Percentiles rank a stretch among this genome's conserved stretches.
Evolutionary conservation across 2,888 invertebrate species (phyloP).

Genomic region (Apamea anceps): DNA sequence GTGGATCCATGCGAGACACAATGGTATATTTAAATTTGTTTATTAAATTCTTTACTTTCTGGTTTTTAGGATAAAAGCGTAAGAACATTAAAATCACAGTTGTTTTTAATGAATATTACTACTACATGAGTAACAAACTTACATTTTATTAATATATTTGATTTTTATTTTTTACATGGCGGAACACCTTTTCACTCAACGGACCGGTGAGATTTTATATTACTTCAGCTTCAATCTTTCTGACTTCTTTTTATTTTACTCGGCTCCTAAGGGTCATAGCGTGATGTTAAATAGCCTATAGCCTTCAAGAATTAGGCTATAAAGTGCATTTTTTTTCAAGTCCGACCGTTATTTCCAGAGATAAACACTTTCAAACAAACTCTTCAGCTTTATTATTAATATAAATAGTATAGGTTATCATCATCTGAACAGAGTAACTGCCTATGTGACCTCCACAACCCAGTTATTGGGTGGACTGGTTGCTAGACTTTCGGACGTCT

Average conservation of each 20-base stretch:
- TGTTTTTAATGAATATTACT: neutral
- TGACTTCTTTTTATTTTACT: neutral
- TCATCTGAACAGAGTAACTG: too few species aligned
- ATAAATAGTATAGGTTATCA: too few species aligned
- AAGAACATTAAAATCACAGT: neutral
- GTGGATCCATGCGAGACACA: too few species aligned
- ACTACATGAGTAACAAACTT: too few species aligned
- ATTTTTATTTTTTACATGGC: slow-evolving; percentile 6
- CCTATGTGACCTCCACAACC: too few species aligned
- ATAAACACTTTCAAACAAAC: too few species aligned
- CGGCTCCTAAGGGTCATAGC: neutral
- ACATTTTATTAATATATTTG: neutral
- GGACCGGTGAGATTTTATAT: slow-evolving; percentile 7
- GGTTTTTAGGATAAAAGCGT: neutral
- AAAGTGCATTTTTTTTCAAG: too few species aligned
- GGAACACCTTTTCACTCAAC: neutral
- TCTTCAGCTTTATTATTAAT: too few species aligned
- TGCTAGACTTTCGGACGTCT: too few species aligned
- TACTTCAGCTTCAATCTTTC: neutral
- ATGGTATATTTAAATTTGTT: neutral
- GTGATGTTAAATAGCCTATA: too few species aligned
- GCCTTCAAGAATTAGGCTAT: too few species aligned
- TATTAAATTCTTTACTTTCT: neutral
- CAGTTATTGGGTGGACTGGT: neutral
- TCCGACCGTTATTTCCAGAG: too few species aligned